Evolutionary conservation across 1,140 invertebrate species (phyloP).

Genomic region (Lepidurus packardi): DNA sequence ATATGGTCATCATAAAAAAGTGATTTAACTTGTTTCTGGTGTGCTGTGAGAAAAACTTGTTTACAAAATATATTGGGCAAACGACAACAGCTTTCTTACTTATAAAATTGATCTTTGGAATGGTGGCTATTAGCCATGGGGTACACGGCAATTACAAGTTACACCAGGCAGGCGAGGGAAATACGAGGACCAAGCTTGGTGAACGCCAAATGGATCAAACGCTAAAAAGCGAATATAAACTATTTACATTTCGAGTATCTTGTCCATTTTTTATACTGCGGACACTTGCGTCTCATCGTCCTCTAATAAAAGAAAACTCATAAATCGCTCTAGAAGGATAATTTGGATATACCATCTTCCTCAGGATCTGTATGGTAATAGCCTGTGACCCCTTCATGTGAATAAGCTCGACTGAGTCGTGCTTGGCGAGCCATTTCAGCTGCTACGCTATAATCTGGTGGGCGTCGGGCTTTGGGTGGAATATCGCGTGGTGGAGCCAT

Average conservation of each 20-base stretch:
- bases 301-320: not conserved
- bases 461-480: conserved; percentile 42
- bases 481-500: conserved; percentile 34
- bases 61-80: not conserved
- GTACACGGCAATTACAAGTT: not conserved
- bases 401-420: conserved; percentile 71
- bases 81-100: not conserved
- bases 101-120: conserved; percentile 20
- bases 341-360: conserved; percentile 50
- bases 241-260: not conserved
- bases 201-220: not conserved
- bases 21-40: not conserved
- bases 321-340: conserved; percentile 24
- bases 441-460: conserved; percentile 67
- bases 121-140: not conserved
- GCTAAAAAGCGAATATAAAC: not conserved
- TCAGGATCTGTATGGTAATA: conserved; percentile 64
- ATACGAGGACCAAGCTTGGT: not conserved
- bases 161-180: not conserved
- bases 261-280: not conserved
- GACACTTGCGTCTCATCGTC: conserved; percentile 2
- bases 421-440: conserved; percentile 72
- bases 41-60: not conserved
- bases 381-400: conserved; percentile 74
- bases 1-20: conserved; percentile 1